Evolutionary conservation across 2,888 invertebrate genomes (phyloP).

Genomic region (Drosophila koepferae): DNA sequence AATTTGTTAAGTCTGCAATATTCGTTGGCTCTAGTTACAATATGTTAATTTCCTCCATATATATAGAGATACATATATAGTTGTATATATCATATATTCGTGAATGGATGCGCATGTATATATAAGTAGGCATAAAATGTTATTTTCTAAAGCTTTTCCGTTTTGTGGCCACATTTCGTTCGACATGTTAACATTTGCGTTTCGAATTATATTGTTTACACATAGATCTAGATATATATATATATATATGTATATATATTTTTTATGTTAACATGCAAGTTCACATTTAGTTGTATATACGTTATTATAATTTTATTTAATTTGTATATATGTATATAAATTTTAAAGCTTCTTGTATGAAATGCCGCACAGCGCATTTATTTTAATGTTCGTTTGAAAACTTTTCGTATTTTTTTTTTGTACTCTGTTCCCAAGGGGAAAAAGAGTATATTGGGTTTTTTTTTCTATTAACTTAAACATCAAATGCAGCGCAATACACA

Average conservation of each 20-base stretch:
- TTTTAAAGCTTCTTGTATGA: constrained; percentile 60
- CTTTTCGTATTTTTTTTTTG: background rate
- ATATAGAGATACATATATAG: background rate
- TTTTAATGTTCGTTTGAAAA: constrained; percentile 22
- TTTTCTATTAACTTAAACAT: constrained; percentile 17
- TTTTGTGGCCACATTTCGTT: constrained; percentile 37
- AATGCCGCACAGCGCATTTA: constrained; percentile 63
- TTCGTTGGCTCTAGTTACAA: constrained; percentile 52
- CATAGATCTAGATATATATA: constrained; percentile 11
- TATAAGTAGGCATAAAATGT: constrained; percentile 26
- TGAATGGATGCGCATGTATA: background rate
- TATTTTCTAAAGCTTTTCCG: constrained; percentile 51
- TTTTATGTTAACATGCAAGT: constrained; percentile 24
- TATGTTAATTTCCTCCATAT: constrained; percentile 25
- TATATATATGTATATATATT: background rate
- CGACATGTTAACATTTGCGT: constrained; percentile 43
- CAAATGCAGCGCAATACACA: constrained; percentile 22
- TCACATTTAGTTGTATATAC: constrained; percentile 15
- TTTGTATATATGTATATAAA: constrained; percentile 45
- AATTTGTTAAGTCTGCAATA: constrained; percentile 24
- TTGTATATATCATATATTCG: constrained; percentile 1
- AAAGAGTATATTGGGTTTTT: background rate
- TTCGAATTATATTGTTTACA: constrained; percentile 22
- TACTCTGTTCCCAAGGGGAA: background rate
- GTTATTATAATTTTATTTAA: constrained; percentile 20